These are phyloP conservation scores for Helleia helle DNA, from an alignment of 2,888 invertebrate genomes.

Conservation along the genomic window DNA sequence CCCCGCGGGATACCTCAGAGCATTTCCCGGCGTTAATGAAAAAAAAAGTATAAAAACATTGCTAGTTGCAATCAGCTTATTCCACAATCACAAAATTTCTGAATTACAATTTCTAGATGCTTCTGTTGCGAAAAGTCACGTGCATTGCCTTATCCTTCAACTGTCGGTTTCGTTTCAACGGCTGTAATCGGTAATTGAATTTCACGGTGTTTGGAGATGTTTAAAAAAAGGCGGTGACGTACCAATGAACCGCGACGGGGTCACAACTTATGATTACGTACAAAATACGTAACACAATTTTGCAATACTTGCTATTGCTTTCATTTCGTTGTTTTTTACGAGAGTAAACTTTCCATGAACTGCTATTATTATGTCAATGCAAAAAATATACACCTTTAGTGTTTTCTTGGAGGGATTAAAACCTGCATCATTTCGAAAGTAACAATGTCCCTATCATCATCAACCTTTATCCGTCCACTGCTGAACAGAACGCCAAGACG, in stretches of 20 bases:
- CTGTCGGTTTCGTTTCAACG: slow-evolving; percentile 49
- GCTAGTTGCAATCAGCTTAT: too few species aligned
- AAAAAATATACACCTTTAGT: too few species aligned
- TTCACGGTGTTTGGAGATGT: slow-evolving; percentile 53
- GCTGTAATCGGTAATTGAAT: slow-evolving; percentile 51
- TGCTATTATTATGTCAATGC: too few species aligned
- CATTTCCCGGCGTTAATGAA: too few species aligned
- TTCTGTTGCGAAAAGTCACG: background rate
- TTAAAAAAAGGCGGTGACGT: slow-evolving; percentile 47
- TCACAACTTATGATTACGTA: slow-evolving; percentile 28
- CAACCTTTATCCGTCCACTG: too few species aligned
- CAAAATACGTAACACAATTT: slow-evolving; percentile 17
- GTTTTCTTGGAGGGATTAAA: too few species aligned
- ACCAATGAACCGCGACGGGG: slow-evolving; percentile 38
- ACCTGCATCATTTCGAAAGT: too few species aligned
- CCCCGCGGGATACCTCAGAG: too few species aligned
- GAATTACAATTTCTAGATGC: background rate
- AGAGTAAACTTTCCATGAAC: background rate
- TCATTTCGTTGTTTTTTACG: background rate
- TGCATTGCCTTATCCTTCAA: slow-evolving; percentile 19
- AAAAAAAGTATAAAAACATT: too few species aligned
- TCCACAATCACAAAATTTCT: too few species aligned
- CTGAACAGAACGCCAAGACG: too few species aligned
- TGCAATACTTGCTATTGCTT: slow-evolving; percentile 11
- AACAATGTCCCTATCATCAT: too few species aligned